Conservation (phyloP, 2,888 invertebrate species). For the Amphipoea oculea region DNA sequence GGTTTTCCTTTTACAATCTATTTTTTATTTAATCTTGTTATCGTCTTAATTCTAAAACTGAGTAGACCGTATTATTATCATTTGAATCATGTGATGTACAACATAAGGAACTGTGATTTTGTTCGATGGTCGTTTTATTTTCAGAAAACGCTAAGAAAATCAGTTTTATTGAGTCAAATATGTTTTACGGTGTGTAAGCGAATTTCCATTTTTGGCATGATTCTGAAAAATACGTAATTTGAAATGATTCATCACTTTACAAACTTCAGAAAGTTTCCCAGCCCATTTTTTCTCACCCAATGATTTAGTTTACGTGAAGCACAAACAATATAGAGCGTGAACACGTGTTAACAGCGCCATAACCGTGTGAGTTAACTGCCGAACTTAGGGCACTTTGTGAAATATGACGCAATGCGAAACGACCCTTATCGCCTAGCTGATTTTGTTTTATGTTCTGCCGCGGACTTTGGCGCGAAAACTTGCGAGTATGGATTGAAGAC, state of each 20-base stretch:
- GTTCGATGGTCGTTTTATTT: neutral
- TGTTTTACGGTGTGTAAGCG: neutral
- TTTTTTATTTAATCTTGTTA: slow-evolving; percentile 34
- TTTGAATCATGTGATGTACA: neutral
- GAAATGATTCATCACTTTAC: slow-evolving; percentile 20
- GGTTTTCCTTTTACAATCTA: slow-evolving; percentile 1
- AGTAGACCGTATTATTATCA: neutral
- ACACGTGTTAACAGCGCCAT: slow-evolving; percentile 90
- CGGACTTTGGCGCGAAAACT: slow-evolving; percentile 29
- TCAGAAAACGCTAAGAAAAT: neutral
- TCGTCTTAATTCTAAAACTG: neutral
- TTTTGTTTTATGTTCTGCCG: slow-evolving; percentile 75
- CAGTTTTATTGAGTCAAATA: neutral
- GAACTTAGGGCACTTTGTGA: slow-evolving; percentile 89
- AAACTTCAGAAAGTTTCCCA: slow-evolving; percentile 66
- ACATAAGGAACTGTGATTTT: neutral
- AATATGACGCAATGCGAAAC: slow-evolving; percentile 88
- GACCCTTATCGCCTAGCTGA: slow-evolving; percentile 82
- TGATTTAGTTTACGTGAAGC: slow-evolving; percentile 80
- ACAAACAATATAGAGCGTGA: slow-evolving; percentile 85
- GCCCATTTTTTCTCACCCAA: slow-evolving; percentile 75
- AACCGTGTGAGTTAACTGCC: slow-evolving; percentile 88
- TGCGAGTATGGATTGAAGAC: slow-evolving; percentile 10
- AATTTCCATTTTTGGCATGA: neutral
- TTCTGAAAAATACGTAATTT: neutral